A percentile compares a stretch with the other conserved stretches of the same genome.
Conservation (phyloP, 2,113 vertebrate species). For the Suncus etruscus region DNA sequence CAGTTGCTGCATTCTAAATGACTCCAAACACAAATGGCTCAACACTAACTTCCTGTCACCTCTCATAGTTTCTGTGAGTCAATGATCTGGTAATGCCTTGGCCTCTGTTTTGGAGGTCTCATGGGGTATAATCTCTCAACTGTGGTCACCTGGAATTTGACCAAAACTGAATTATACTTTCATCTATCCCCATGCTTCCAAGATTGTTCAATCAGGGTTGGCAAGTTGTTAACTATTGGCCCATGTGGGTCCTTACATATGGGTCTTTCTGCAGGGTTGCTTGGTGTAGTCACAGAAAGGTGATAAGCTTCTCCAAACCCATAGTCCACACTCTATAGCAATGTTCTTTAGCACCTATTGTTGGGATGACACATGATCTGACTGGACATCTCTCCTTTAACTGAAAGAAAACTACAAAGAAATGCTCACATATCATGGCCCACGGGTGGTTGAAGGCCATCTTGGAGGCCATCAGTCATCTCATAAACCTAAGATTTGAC, state of each 20-base stretch:
- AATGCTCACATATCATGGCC: not conserved
- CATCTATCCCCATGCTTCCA: not conserved
- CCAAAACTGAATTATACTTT: not conserved
- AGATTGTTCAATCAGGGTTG: not conserved
- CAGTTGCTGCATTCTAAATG: not conserved
- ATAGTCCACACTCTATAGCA: not conserved
- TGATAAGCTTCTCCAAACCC: not conserved
- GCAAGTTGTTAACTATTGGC: not conserved
- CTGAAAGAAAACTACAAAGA: not conserved
- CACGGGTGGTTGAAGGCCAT: not conserved
- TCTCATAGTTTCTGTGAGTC: not conserved
- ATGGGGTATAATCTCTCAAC: not conserved
- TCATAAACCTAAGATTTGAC: not conserved
- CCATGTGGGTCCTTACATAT: not conserved
- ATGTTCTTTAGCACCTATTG: not conserved
- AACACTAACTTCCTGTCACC: not conserved
- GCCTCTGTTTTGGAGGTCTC: not conserved
- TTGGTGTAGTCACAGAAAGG: not conserved
- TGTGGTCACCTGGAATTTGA: not conserved
- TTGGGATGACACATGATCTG: not conserved
- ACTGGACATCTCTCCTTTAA: not conserved
- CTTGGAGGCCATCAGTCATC: not conserved
- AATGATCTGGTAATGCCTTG: not conserved
- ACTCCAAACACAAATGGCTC: not conserved
- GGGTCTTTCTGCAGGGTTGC: not conserved